Conservation (phyloP, 2,113 vertebrate species). For the Chloropsis hardwickii region DNA sequence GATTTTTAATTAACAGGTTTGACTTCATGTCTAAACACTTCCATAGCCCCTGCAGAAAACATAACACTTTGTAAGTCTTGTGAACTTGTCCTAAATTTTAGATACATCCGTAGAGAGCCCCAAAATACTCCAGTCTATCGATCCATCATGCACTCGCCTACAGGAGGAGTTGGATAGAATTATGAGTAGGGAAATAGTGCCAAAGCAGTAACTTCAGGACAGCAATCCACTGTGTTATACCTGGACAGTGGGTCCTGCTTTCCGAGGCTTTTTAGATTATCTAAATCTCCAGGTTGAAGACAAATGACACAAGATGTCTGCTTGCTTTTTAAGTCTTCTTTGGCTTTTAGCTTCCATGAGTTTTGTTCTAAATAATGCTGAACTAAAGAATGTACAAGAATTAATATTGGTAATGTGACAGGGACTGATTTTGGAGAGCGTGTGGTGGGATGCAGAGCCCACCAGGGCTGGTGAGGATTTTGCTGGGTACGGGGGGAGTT, state of each 20-base stretch:
- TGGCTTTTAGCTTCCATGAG: not conserved
- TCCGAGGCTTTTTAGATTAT: not conserved
- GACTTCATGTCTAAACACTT: slow-evolving; percentile 19
- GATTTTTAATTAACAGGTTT: slow-evolving; percentile 89
- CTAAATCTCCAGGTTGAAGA: not conserved
- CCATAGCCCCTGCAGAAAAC: not conserved
- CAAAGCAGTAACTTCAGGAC: not conserved
- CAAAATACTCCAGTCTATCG: not conserved
- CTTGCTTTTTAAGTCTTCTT: not conserved
- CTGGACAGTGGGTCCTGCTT: not conserved
- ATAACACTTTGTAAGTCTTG: not conserved
- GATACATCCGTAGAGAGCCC: not conserved
- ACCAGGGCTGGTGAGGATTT: not conserved
- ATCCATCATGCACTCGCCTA: not conserved
- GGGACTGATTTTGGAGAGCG: not conserved
- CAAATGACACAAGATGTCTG: not conserved
- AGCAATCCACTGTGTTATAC: not conserved
- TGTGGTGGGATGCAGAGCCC: not conserved
- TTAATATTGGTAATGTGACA: not conserved
- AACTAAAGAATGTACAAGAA: not conserved
- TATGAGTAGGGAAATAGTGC: not conserved
- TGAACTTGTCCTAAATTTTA: not conserved
- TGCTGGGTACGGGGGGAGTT: accelerated
- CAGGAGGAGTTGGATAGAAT: not conserved
- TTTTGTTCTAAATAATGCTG: not conserved